These are phyloP conservation scores for Anastrepha ludens DNA, from an alignment of 1,140 invertebrate genomes.

Conservation along the genomic window DNA sequence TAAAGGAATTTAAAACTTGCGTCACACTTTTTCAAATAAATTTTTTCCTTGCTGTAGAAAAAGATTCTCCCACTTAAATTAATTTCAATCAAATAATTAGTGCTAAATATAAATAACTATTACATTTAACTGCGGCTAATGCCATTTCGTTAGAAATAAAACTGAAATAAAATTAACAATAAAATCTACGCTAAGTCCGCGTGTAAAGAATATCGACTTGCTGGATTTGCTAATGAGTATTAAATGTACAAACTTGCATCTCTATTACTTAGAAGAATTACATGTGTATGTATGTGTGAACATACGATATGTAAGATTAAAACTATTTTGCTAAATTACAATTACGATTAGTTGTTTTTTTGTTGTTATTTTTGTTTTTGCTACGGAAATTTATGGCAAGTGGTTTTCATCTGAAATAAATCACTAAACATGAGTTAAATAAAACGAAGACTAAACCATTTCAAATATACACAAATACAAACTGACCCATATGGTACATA, in stretches of 20 bases:
- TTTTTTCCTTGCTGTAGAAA: no score
- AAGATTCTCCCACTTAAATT: not conserved
- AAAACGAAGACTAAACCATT: constrained; percentile 17
- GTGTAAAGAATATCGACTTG: constrained; percentile 19
- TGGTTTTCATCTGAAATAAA: constrained; percentile 55
- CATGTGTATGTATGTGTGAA: not conserved
- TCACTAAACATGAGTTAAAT: constrained; percentile 33
- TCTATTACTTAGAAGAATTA: constrained; percentile 2
- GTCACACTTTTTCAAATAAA: no score
- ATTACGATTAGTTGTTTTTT: not conserved
- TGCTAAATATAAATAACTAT: not conserved
- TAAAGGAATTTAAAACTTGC: no score
- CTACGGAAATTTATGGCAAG: constrained; percentile 55
- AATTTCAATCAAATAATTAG: not conserved
- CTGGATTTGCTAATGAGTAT: constrained; percentile 2
- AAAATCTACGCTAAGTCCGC: not conserved
- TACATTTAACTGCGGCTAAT: not conserved
- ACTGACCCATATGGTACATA: not conserved
- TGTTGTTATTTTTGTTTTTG: not conserved
- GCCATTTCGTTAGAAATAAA: not conserved
- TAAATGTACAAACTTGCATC: constrained; percentile 1
- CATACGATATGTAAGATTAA: not conserved
- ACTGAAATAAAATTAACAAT: not conserved
- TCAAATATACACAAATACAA: not conserved
- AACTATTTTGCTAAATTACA: constrained; percentile 21